Evolutionary conservation across 1,140 invertebrate genomes (phyloP).

Genomic region (Heliothis virescens): DNA sequence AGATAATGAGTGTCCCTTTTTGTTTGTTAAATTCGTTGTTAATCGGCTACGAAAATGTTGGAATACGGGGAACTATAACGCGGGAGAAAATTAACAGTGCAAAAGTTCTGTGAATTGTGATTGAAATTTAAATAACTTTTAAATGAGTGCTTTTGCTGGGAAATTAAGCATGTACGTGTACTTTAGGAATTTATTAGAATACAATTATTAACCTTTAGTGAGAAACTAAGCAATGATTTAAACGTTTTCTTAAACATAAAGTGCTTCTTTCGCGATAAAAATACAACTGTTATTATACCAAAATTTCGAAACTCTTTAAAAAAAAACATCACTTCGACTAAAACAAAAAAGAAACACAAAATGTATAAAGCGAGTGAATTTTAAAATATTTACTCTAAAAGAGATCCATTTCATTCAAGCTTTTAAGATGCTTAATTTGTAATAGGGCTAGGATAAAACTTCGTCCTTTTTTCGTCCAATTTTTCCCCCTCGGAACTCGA

Average conservation of each 20-base stretch:
- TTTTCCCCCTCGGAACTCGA: slow-evolving; percentile 16
- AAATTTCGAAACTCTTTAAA: too few relatives aligned
- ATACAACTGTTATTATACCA: too few relatives aligned
- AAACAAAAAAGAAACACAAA: not conserved
- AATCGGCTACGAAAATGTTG: slow-evolving; percentile 27
- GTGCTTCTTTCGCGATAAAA: too few relatives aligned
- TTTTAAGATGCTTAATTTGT: slow-evolving; percentile 45
- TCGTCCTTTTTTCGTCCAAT: slow-evolving; percentile 17
- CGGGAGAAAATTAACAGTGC: slow-evolving; percentile 13
- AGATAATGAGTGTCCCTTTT: slow-evolving; percentile 44
- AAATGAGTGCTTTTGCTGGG: not conserved
- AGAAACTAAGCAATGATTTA: too few relatives aligned
- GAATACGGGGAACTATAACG: slow-evolving; percentile 5
- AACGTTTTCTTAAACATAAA: too few relatives aligned
- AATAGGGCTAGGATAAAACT: slow-evolving; percentile 40
- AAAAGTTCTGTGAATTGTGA: slow-evolving; percentile 13
- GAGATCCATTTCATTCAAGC: slow-evolving; percentile 31
- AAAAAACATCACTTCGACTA: not conserved
- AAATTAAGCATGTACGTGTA: not conserved
- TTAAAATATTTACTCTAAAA: slow-evolving; percentile 27
- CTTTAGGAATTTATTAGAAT: not conserved
- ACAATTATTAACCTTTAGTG: too few relatives aligned
- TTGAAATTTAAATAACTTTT: slow-evolving; percentile 18
- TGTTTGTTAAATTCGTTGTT: slow-evolving; percentile 41
- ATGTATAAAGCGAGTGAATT: not conserved